Evolutionary conservation across 2,888 invertebrate genomes (phyloP).

Genomic region (Hypselothyrea guttata): DNA sequence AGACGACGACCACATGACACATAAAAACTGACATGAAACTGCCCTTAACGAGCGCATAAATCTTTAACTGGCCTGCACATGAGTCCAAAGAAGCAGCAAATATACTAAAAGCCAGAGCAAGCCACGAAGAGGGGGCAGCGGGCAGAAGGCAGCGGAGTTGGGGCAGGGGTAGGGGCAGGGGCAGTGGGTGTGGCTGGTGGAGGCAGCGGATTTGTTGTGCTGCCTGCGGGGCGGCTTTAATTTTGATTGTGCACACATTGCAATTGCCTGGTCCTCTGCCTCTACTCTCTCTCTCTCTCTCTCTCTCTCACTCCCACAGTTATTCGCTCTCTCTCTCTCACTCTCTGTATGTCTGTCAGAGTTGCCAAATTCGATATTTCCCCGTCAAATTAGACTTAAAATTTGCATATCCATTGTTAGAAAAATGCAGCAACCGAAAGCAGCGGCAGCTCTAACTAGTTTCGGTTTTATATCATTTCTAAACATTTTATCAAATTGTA

Average conservation of each 20-base stretch:
- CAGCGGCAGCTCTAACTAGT: no score
- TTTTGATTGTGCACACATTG: constrained; percentile 57
- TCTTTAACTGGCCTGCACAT: constrained; percentile 64
- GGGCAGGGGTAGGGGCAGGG: neutral
- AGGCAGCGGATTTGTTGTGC: constrained; percentile 2
- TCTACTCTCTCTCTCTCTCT: neutral
- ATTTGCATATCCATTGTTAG: no score
- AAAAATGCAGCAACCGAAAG: no score
- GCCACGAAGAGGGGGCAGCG: neutral
- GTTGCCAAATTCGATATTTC: no score
- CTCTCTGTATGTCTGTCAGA: no score
- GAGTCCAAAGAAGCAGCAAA: neutral
- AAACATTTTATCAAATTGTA: no score
- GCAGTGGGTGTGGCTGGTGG: neutral
- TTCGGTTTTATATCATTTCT: no score
- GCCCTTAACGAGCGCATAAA: constrained; percentile 76
- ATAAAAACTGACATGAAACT: constrained; percentile 75
- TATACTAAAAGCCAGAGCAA: neutral
- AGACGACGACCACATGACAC: constrained; percentile 63
- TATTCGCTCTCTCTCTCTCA: no score
- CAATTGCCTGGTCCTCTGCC: constrained; percentile 28
- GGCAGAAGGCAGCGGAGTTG: neutral
- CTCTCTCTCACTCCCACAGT: neutral
- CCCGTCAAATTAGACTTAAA: no score
- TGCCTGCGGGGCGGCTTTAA: constrained; percentile 38